These are phyloP conservation scores for Lagenorhynchus albirostris DNA, from an alignment of 2,113 vertebrate genomes.

Conservation along the genomic window DNA sequence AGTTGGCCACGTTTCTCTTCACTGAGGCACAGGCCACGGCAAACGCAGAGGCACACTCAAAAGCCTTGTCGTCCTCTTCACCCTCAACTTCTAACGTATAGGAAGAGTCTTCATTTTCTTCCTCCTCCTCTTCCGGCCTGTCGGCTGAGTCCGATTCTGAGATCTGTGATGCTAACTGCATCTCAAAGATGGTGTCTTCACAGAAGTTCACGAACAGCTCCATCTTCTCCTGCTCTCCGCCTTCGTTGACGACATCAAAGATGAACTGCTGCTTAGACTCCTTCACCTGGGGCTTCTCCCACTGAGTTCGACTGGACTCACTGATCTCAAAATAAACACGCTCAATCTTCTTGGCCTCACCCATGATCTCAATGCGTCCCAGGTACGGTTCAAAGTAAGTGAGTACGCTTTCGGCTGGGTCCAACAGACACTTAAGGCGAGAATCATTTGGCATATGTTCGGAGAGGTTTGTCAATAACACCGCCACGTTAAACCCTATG, in stretches of 20 bases:
- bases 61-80: conserved; percentile 83
- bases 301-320: conserved; percentile 96
- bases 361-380: conserved; percentile 98
- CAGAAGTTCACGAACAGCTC: conserved; percentile 99
- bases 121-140: conserved; percentile 85
- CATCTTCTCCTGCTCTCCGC: conserved; percentile 99
- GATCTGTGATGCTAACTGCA: conserved; percentile 97
- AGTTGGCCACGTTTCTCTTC: conserved; percentile 86
- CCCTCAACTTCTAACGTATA: conserved; percentile 84
- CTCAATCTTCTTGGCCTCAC: conserved; percentile 96
- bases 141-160: conserved; percentile 93
- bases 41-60: conserved; percentile 93
- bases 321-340: conserved; percentile 99
- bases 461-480: conserved; percentile 94
- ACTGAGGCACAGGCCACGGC: conserved; percentile 89
- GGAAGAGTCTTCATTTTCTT: conserved; percentile 84
- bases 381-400: conserved; percentile 97
- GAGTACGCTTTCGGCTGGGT: conserved; percentile 94
- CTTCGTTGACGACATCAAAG: conserved; percentile 99
- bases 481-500: conserved; percentile 97
- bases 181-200: conserved; percentile 99
- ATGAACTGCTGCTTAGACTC: conserved; percentile 99
- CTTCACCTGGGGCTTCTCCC: conserved; percentile 99
- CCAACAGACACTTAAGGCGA: conserved; percentile 92
- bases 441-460: conserved; percentile 98